phyloP scores from a whole-genome alignment of 2,113 vertebrate species.

The Mastomys coucha region DNA sequence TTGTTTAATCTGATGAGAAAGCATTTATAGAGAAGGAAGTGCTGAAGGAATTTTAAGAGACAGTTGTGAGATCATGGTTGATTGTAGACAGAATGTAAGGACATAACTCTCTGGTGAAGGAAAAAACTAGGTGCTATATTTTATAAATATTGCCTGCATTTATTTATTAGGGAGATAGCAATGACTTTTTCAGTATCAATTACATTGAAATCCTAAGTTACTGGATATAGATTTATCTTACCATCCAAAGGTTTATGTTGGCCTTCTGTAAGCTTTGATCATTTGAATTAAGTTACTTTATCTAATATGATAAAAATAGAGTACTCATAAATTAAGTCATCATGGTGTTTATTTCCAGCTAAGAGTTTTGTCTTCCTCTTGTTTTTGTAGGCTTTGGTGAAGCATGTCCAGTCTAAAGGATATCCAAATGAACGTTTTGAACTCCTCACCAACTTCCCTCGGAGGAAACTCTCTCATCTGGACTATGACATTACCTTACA shows the following conservation, averaged over 20 bases:
- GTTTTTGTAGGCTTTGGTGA: conserved; percentile 93
- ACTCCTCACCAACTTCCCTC: conserved; percentile 99
- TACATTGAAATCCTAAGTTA: conserved; percentile 45
- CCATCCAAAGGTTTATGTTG: not conserved
- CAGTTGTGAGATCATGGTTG: not conserved
- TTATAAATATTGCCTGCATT: conserved; percentile 12
- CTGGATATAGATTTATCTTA: conserved; percentile 37
- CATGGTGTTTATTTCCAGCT: conserved; percentile 31
- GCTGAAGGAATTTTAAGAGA: not conserved
- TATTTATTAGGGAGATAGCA: not conserved
- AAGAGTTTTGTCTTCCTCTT: conserved; percentile 57
- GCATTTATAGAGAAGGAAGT: not conserved
- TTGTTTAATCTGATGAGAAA: conserved; percentile 31
- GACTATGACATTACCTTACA: conserved; percentile 99
- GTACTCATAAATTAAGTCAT: not conserved
- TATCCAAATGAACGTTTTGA: conserved; percentile 99
- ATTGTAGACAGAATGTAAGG: not conserved
- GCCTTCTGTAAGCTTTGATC: not conserved
- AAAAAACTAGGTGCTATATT: conserved; percentile 23
- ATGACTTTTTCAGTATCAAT: conserved; percentile 29
- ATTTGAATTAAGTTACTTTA: conserved; percentile 30
- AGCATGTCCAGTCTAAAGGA: conserved; percentile 97
- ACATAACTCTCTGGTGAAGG: not conserved
- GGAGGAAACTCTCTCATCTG: conserved; percentile 98
- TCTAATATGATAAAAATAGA: conserved; percentile 16